Conservation (phyloP, 92 coral and sea anemone species). For the Desmophyllum pertusum region DNA sequence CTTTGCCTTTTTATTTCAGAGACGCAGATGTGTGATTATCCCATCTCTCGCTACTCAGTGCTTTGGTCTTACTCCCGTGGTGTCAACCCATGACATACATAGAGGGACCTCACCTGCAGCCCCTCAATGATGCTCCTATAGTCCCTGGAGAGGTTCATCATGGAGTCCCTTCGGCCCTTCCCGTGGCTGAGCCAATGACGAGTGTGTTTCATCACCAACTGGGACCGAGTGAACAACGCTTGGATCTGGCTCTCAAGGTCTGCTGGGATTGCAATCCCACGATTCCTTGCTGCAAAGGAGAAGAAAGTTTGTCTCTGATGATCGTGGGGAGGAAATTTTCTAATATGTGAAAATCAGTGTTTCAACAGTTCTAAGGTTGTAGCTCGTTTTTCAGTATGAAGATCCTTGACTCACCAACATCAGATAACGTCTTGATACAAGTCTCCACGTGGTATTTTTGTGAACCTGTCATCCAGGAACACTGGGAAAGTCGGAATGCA, state of each 20-base stretch:
- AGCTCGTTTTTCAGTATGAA: neutral
- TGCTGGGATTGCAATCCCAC: slow-evolving; percentile 96
- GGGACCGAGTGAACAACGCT: slow-evolving; percentile 88
- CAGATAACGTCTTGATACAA: slow-evolving; percentile 96
- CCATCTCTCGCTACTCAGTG: too few relatives aligned
- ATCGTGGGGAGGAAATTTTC: too few relatives aligned
- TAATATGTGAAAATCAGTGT: neutral
- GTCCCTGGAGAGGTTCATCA: slow-evolving; percentile 95
- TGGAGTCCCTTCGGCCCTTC: slow-evolving; percentile 84
- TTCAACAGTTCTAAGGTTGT: neutral
- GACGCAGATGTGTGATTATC: too few relatives aligned
- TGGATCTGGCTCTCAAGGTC: slow-evolving; percentile 98
- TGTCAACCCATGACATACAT: neutral
- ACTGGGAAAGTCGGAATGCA: slow-evolving; percentile 94
- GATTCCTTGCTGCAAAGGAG: slow-evolving; percentile 82
- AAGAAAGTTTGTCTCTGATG: neutral
- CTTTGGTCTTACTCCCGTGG: neutral
- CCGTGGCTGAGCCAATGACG: slow-evolving; percentile 97
- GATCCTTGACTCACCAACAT: slow-evolving; percentile 74
- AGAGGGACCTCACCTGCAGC: slow-evolving; percentile 72
- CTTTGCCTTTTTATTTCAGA: too few relatives aligned
- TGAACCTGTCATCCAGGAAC: slow-evolving; percentile 90
- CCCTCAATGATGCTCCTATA: slow-evolving; percentile 99
- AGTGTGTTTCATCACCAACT: slow-evolving; percentile 94
- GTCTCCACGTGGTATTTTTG: slow-evolving; percentile 98